These are phyloP conservation scores for Megalops atlanticus DNA, from an alignment of 2,113 vertebrate genomes.

Conservation along the genomic window DNA sequence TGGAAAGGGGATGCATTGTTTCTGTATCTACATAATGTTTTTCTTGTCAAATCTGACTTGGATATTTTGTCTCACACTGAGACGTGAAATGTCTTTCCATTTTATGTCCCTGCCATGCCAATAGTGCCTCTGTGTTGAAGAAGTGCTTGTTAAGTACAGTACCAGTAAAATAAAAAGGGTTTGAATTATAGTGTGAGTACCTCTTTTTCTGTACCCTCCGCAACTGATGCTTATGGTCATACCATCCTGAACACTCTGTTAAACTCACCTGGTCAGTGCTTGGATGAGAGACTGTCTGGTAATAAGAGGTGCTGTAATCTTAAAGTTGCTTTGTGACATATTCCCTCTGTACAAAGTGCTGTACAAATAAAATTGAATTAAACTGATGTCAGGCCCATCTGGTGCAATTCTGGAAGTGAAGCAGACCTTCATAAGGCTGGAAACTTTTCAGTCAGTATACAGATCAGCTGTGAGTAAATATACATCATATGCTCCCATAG, in stretches of 20 bases:
- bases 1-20: neutral
- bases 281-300: too few relatives aligned
- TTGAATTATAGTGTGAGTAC: neutral
- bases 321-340: too few relatives aligned
- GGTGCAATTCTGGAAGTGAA: constrained; percentile 28
- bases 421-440: constrained; percentile 36
- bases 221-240: too few relatives aligned
- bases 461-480: constrained; percentile 40
- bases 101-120: neutral
- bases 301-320: too few relatives aligned
- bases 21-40: neutral
- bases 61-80: neutral
- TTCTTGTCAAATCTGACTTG: neutral
- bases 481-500: too few relatives aligned
- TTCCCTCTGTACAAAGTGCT: too few relatives aligned
- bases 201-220: neutral
- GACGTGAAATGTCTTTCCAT: too few relatives aligned
- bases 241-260: too few relatives aligned
- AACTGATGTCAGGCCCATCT: constrained; percentile 29
- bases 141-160: neutral
- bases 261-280: too few relatives aligned
- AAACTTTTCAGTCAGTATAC: constrained; percentile 25
- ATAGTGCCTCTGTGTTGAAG: neutral
- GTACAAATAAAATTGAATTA: too few relatives aligned
- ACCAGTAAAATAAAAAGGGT: neutral